Base-by-base conservation (phyloP, 2,113 vertebrate genomes). In the Cynoglossus semilaevis region DNA sequence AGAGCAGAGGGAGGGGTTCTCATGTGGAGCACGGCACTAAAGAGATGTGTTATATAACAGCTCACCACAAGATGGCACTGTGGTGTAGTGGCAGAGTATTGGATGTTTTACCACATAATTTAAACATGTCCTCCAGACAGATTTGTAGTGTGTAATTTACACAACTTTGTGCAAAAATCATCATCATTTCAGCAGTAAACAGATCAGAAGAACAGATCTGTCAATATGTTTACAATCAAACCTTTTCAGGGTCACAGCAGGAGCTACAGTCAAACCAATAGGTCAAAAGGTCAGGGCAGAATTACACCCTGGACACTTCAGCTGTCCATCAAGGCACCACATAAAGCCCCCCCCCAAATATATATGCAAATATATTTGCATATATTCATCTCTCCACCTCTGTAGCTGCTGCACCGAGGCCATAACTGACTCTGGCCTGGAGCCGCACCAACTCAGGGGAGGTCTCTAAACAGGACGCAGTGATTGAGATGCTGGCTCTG, bases 51-150 rank as follows among this genome's bases (percentile, higher is more conserved):
- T 64, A 44, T 56, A 9, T 15, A 11, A 22, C 1, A 4, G 13
- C 2, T 42, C 2, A 37, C 83, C 90, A 88, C 85, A 72, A 57
- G 86, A 66, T 89, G 88, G 74, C 87, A 83, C 70, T 89, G 81
- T 84, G 81, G 79, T 52, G 59, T 46, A 85, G 78, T 15, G 22
- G 37, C 47, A 65, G 58, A 58, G 38, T 37, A 29, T 29, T 29
- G 6, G 2, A 4, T 29, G 2, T 29, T 4, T 29, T 29, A 29
- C 22, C 22, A 29, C 22, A 29, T 29, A 2, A 29, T 29, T 29
- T 2, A 29, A 29, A 29, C 22, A 29, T 29, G 22, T 29, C 22
- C 22, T 4, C 22, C 22, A 29, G 22, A 29, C 22, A 4, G 6
- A 29, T 29, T 29, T 29, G 22, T 6, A 29, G 22, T 29, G 22